Evolutionary conservation across 37 sponge, comb jelly and placozoan genomes (phyloP).

Genomic region (Halichondria panicea): DNA sequence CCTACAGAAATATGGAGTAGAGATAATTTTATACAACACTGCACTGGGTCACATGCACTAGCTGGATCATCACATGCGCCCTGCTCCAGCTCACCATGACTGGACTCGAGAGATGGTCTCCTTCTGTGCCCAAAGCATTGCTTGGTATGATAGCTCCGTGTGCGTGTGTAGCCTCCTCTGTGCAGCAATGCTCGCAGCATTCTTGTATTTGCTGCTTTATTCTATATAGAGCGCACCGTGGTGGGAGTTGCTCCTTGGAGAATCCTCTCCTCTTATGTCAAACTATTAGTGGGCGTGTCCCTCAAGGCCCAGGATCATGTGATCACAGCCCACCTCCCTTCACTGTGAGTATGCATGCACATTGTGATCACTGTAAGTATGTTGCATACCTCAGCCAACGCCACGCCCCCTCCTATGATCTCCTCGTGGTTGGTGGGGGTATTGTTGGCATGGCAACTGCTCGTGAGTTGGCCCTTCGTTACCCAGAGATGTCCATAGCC

Average conservation of each 20-base stretch:
- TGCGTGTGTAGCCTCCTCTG: neutral
- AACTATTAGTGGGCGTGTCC: neutral
- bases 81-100: neutral
- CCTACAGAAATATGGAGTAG: too few relatives aligned
- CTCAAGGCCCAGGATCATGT: neutral
- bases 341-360: neutral
- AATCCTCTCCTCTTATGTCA: neutral
- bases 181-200: neutral
- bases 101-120: neutral
- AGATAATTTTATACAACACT: too few relatives aligned
- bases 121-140: constrained; percentile 52
- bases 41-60: too few relatives aligned
- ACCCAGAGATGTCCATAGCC: constrained; percentile 73
- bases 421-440: constrained; percentile 94
- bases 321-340: neutral
- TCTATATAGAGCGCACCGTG: neutral
- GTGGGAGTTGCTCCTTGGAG: neutral
- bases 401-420: constrained; percentile 52
- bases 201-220: neutral
- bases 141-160: constrained; percentile 32
- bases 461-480: constrained; percentile 64
- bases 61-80: neutral
- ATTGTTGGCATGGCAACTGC: constrained; percentile 96
- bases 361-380: too few relatives aligned
- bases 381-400: too few relatives aligned